Conservation (phyloP, 2,797 vertebrate species). For the Adrianichthys oophorus region DNA sequence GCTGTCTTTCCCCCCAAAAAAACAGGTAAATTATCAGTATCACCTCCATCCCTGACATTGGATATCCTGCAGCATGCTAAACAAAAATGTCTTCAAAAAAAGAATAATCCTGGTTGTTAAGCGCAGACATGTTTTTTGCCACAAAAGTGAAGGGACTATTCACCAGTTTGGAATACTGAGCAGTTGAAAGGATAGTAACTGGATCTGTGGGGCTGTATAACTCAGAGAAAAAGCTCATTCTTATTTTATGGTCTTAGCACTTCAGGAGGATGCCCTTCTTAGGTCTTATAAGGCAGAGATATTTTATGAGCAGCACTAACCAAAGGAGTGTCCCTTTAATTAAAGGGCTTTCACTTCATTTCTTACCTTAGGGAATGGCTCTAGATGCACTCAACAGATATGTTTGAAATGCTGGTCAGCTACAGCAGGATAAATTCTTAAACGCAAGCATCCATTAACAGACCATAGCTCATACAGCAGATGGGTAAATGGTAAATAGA, state of each 20-base stretch:
- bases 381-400: conserved; percentile 9
- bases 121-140: conserved; percentile 26
- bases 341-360: conserved; percentile 24
- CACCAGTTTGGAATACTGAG: conserved; percentile 17
- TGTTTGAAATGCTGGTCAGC: conserved; percentile 4
- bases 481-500: background rate
- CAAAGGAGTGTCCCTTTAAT: conserved; percentile 26
- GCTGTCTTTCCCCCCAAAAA: conserved; percentile 16
- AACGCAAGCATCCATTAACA: conserved; percentile 1
- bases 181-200: conserved; percentile 40
- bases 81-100: conserved; percentile 27
- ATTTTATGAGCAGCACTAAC: conserved; percentile 46
- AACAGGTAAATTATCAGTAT: conserved; percentile 29
- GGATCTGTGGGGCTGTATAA: conserved; percentile 28
- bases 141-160: background rate
- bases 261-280: conserved; percentile 38
- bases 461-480: background rate
- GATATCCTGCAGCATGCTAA: conserved; percentile 18
- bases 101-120: conserved; percentile 24
- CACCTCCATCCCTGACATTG: conserved; percentile 21
- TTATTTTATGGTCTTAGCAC: conserved; percentile 47
- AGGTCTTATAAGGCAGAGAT: conserved; percentile 32
- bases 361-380: conserved; percentile 10
- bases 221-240: conserved; percentile 42
- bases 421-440: conserved; percentile 2